Conservation (phyloP, 2,888 invertebrate species). For the Cerceris rybyensis region DNA sequence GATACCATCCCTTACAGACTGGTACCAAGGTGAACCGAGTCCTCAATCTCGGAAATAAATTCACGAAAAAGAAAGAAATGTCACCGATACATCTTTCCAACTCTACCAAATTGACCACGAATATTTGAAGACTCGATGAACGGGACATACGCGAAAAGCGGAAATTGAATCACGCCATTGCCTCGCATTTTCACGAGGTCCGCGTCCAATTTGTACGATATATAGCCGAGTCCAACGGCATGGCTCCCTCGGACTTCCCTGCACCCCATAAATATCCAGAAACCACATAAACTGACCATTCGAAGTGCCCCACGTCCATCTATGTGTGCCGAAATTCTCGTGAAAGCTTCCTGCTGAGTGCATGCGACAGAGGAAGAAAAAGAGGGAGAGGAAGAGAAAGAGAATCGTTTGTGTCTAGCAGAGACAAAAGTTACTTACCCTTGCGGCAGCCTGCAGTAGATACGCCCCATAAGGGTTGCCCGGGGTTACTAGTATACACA, state of each 20-base stretch:
- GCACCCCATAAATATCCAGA: conserved; percentile 68
- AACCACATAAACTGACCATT: conserved; percentile 72
- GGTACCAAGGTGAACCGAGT: no score
- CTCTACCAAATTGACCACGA: conserved; percentile 22
- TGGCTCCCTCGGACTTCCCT: conserved; percentile 32
- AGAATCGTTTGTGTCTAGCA: conserved; percentile 26
- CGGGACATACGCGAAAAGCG: conserved; percentile 27
- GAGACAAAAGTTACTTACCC: conserved; percentile 66
- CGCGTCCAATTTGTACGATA: conserved; percentile 73
- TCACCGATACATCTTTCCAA: conserved; percentile 1
- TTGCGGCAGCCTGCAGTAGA: conserved; percentile 47
- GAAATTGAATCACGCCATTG: conserved; percentile 70
- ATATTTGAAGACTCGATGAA: conserved; percentile 29
- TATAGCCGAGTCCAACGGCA: conserved; percentile 43
- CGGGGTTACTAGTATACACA: conserved; percentile 52
- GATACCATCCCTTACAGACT: no score
- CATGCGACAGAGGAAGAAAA: no score
- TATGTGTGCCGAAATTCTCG: conserved; percentile 40
- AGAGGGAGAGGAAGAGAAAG: no score
- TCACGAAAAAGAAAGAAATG: no score
- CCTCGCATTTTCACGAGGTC: conserved; percentile 65
- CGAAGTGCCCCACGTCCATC: conserved; percentile 52
- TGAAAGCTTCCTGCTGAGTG: conserved; percentile 45
- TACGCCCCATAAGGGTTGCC: conserved; percentile 62
- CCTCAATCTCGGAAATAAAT: no score